phyloP scores from a whole-genome alignment of 1,140 invertebrate species.

The Nymphalis io region DNA sequence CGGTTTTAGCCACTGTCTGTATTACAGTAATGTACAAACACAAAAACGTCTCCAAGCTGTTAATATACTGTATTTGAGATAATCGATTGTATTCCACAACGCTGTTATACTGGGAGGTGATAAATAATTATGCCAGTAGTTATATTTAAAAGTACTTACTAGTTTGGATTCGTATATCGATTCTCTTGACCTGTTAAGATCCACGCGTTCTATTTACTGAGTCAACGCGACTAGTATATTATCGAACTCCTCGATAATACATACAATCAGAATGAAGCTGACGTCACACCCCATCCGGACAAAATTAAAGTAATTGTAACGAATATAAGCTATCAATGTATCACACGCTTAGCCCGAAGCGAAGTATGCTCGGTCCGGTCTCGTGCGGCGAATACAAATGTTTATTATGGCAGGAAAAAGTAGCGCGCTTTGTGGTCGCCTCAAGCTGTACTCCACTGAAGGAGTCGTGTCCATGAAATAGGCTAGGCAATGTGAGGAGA shows the following conservation, averaged over 20 bases:
- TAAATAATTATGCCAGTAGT: no score
- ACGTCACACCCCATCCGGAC: constrained; percentile 21
- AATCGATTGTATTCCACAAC: no score
- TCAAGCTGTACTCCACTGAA: constrained; percentile 57
- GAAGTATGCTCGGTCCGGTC: constrained; percentile 50
- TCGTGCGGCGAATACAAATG: constrained; percentile 70
- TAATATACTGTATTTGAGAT: no score
- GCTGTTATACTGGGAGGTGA: no score
- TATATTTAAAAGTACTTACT: no score
- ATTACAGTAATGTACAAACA: no score
- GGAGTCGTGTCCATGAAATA: constrained; percentile 54
- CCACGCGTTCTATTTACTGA: no score
- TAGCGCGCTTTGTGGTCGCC: constrained; percentile 66
- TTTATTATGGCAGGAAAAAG: constrained; percentile 73
- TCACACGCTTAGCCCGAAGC: constrained; percentile 39
- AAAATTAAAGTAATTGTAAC: constrained; percentile 31
- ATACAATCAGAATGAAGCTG: not conserved
- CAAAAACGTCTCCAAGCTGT: no score
- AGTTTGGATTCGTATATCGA: no score
- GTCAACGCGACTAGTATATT: no score
- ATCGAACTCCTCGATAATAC: no score
- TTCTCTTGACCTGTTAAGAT: not conserved
- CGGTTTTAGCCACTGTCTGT: no score
- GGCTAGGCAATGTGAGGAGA: constrained; percentile 40
- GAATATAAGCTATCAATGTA: constrained; percentile 32